Conservation (phyloP, 2,888 invertebrate species). For the Diogma glabrata region DNA sequence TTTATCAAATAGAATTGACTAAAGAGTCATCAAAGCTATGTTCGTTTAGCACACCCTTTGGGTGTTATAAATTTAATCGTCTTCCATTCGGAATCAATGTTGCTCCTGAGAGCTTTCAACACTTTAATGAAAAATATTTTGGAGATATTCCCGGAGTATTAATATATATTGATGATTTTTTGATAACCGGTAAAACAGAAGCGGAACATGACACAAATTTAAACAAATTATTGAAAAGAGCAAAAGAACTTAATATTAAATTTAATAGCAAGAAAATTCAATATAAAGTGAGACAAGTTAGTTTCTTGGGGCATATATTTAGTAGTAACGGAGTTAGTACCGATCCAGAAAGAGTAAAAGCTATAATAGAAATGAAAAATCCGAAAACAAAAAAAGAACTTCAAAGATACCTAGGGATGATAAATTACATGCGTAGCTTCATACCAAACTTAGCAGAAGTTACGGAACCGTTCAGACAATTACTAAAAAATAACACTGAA, state of each 20-base stretch:
- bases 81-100: neutral
- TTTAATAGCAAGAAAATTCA: constrained; percentile 16
- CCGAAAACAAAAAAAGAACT: too few species aligned
- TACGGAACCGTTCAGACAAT: too few species aligned
- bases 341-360: constrained; percentile 5
- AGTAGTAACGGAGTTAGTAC: neutral
- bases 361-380: constrained; percentile 7
- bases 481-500: too few species aligned
- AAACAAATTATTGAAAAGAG: constrained; percentile 11
- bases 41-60: neutral
- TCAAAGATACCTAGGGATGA: too few species aligned
- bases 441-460: too few species aligned
- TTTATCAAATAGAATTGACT: too few species aligned
- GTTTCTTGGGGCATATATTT: constrained; percentile 15
- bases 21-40: too few species aligned
- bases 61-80: neutral
- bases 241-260: constrained; percentile 11
- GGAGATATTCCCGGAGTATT: neutral
- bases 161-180: constrained; percentile 17
- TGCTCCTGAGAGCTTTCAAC: neutral
- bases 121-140: neutral
- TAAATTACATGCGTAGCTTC: too few species aligned
- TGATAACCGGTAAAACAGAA: constrained; percentile 12
- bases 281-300: constrained; percentile 12
- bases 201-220: constrained; percentile 15